Conservation (phyloP, 2,888 invertebrate genomes). For the Rhodophaea formosa region DNA sequence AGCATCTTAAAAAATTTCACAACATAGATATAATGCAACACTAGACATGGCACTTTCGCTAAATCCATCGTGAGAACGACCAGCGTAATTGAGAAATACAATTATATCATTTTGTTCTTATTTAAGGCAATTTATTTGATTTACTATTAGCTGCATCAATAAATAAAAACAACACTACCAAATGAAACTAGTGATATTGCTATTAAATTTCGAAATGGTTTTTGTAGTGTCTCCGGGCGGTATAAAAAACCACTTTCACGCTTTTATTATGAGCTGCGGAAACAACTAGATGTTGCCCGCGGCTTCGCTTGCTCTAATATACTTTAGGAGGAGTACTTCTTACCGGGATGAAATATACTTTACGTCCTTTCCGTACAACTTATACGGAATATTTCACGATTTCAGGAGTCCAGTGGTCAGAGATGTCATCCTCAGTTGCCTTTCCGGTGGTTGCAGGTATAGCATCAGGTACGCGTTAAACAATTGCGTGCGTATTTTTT, state of each 20-base stretch:
- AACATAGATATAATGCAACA: conserved; percentile 43
- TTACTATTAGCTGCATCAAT: conserved; percentile 14
- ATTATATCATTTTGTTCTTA: conserved; percentile 6
- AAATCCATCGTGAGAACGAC: conserved; percentile 66
- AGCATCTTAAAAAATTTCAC: conserved; percentile 26
- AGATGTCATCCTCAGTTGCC: too few relatives aligned
- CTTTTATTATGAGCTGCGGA: neutral
- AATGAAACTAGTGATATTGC: conserved; percentile 4
- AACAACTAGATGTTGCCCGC: too few relatives aligned
- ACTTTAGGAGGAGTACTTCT: too few relatives aligned
- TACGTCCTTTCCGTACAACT: too few relatives aligned
- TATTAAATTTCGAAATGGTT: neutral
- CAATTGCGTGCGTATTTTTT: too few relatives aligned
- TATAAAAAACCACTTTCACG: neutral
- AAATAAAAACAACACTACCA: conserved; percentile 6
- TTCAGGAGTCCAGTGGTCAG: too few relatives aligned
- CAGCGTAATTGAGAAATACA: conserved; percentile 33
- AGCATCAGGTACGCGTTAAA: too few relatives aligned
- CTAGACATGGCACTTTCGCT: conserved; percentile 58
- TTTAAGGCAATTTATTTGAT: conserved; percentile 14
- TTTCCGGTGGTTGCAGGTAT: too few relatives aligned
- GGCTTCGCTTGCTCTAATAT: too few relatives aligned
- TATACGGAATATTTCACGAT: too few relatives aligned
- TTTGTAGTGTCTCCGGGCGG: conserved; percentile 3
- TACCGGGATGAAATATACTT: too few relatives aligned